Percentiles rank a stretch among this genome's conserved stretches.
phyloP scores from a whole-genome alignment of 2,113 vertebrate species.

The Pica pica region DNA sequence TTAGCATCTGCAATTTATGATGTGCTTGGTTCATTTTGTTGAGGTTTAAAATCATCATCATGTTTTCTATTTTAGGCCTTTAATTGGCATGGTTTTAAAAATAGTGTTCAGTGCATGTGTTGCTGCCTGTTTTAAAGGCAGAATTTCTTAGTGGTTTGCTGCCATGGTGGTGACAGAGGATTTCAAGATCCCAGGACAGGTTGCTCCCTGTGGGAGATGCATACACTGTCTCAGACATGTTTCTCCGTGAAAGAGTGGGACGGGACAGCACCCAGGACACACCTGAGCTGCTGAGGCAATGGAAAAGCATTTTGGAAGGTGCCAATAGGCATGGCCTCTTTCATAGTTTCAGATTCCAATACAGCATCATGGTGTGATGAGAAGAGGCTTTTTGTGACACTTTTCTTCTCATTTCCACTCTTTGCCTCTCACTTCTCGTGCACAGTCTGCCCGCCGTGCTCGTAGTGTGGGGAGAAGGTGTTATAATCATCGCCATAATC shows the following conservation, averaged over 20 bases:
- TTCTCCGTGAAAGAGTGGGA: background rate
- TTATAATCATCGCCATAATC: background rate
- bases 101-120: background rate
- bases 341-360: background rate
- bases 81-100: background rate
- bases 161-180: background rate
- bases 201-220: background rate
- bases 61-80: background rate
- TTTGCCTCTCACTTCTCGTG: background rate
- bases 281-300: background rate
- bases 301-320: background rate
- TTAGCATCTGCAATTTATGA: background rate
- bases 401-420: background rate
- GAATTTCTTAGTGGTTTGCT: background rate
- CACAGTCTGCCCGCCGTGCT: accelerated
- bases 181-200: background rate
- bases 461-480: background rate
- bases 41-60: background rate
- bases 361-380: background rate
- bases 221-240: background rate
- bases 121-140: background rate
- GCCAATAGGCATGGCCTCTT: background rate
- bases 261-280: background rate
- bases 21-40: background rate
- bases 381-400: background rate